These are phyloP conservation scores for Chalcis sispes DNA, from an alignment of 2,888 invertebrate species.

Conservation along the genomic window DNA sequence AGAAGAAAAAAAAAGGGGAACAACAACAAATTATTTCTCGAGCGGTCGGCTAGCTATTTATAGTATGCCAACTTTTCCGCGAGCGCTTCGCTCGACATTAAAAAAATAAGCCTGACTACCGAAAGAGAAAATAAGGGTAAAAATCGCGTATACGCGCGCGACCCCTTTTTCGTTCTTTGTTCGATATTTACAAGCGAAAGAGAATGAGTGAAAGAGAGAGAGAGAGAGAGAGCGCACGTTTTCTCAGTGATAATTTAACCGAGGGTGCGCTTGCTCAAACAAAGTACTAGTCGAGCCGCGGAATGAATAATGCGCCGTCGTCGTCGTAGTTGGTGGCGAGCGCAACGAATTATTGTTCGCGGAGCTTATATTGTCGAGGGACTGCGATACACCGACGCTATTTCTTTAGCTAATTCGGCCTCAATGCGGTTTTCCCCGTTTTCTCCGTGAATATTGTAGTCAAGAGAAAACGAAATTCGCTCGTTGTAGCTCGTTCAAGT, in stretches of 20 bases:
- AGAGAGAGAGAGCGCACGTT: conserved; percentile 57
- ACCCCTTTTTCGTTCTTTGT: conserved; percentile 37
- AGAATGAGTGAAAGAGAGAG: conserved; percentile 46
- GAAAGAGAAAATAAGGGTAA: too few relatives aligned
- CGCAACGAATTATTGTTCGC: conserved; percentile 38
- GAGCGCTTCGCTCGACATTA: not conserved
- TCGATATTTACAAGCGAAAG: not conserved
- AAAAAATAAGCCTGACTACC: too few relatives aligned
- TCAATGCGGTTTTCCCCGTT: too few relatives aligned
- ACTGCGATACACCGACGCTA: too few relatives aligned
- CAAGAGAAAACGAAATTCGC: too few relatives aligned
- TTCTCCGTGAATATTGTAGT: too few relatives aligned
- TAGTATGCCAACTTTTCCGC: conserved; percentile 36
- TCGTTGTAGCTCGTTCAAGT: too few relatives aligned
- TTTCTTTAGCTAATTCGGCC: too few relatives aligned
- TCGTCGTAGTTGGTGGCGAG: too few relatives aligned
- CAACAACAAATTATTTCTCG: conserved; percentile 20
- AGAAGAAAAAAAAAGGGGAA: too few relatives aligned
- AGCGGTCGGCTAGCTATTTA: conserved; percentile 12
- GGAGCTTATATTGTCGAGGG: too few relatives aligned
- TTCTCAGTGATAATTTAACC: conserved; percentile 68
- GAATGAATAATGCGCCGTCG: conserved; percentile 43
- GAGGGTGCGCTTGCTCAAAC: conserved; percentile 36
- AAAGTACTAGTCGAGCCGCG: conserved; percentile 24
- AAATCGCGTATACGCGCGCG: too few relatives aligned